A percentile compares a stretch with the other conserved stretches of the same genome.
Evolutionary conservation across 1,140 invertebrate genomes (phyloP).

Genomic region (Cardiocondyla obscurior): DNA sequence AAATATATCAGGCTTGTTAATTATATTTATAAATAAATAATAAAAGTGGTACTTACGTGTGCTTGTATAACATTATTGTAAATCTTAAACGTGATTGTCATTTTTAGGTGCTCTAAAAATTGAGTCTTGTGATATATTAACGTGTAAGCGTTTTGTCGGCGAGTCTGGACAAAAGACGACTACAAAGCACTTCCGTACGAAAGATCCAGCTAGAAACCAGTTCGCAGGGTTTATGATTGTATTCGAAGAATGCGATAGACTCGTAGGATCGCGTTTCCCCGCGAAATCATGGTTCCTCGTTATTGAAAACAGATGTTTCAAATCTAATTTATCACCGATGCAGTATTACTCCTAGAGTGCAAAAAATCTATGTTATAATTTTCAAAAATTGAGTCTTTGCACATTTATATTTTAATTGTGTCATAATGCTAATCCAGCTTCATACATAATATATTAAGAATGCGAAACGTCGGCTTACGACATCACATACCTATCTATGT

Average conservation of each 20-base stretch:
- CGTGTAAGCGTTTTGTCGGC: neutral
- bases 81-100: neutral
- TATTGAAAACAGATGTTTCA: neutral
- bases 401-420: slow-evolving; percentile 2
- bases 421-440: neutral
- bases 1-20: neutral
- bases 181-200: slow-evolving; percentile 38
- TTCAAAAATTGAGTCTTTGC: neutral
- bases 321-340: neutral
- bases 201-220: slow-evolving; percentile 62
- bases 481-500: slow-evolving; percentile 33
- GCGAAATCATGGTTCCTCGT: neutral
- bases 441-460: neutral
- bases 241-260: slow-evolving; percentile 62
- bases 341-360: neutral
- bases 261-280: slow-evolving; percentile 25
- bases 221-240: slow-evolving; percentile 50
- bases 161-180: slow-evolving; percentile 16
- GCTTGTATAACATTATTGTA: neutral
- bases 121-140: neutral
- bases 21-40: neutral
- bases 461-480: neutral
- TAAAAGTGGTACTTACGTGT: neutral
- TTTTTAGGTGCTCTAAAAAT: slow-evolving; percentile 4
- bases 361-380: neutral